phyloP scores from a whole-genome alignment of 2,797 vertebrate genomes.

The Micromesistius poutassou region DNA sequence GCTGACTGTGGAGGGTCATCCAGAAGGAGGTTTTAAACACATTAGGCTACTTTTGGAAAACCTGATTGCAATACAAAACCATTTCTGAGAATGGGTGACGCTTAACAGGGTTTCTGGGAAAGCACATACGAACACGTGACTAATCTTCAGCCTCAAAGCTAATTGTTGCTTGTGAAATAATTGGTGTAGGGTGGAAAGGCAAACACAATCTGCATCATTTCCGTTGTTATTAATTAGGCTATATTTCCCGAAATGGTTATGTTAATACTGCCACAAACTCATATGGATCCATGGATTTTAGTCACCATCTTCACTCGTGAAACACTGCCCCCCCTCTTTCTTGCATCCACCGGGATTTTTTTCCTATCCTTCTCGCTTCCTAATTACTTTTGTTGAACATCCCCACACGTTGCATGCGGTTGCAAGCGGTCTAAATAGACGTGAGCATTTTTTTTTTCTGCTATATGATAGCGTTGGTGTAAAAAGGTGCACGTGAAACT shows the following conservation, averaged over 20 bases:
- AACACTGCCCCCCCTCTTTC: not conserved
- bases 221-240: not conserved
- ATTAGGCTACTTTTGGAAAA: not conserved
- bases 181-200: not conserved
- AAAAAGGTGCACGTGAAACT: not conserved
- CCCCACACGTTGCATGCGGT: not conserved
- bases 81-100: not conserved
- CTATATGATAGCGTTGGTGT: not conserved
- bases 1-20: not conserved
- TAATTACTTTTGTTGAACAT: not conserved
- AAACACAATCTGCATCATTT: slow-evolving; percentile 1
- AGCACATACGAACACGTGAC: not conserved
- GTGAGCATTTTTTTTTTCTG: not conserved
- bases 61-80: not conserved
- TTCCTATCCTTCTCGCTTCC: not conserved
- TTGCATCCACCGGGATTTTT: not conserved
- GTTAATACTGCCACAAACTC: not conserved
- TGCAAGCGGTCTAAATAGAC: slow-evolving; percentile 2
- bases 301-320: not conserved
- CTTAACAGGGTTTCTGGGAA: not conserved
- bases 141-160: not conserved
- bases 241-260: not conserved
- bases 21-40: not conserved
- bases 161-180: slow-evolving; percentile 9
- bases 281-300: not conserved